Conservation (phyloP, 2,888 invertebrate genomes). For the Belgica antarctica region DNA sequence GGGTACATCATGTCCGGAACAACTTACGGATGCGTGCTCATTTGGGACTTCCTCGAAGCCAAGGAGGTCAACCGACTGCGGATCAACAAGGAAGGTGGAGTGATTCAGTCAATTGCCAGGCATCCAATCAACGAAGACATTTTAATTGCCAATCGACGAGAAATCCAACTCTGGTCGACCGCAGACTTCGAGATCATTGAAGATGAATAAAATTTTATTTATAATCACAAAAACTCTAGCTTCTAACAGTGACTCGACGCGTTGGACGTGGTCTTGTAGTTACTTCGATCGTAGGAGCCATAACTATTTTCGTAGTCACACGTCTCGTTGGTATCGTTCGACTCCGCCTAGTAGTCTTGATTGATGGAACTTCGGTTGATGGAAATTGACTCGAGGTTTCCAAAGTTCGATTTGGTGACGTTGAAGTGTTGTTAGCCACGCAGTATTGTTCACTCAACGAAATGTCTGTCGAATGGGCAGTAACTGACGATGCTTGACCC, state of each 20-base stretch:
- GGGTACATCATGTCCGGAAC: constrained; percentile 87
- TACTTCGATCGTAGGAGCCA: no score
- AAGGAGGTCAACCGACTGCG: constrained; percentile 57
- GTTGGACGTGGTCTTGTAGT: no score
- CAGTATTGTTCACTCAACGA: no score
- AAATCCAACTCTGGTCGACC: constrained; percentile 27
- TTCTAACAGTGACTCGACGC: no score
- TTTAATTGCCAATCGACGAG: neutral
- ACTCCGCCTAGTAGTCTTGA: no score
- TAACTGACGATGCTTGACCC: no score
- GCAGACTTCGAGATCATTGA: constrained; percentile 23
- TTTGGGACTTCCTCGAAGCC: constrained; percentile 84
- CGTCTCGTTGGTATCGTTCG: neutral
- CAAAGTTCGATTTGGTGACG: no score
- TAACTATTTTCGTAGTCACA: neutral
- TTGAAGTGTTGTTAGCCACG: no score
- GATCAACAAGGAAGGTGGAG: constrained; percentile 48
- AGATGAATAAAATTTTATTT: neutral
- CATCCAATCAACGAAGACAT: constrained; percentile 23
- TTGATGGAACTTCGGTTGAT: no score
- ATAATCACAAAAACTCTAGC: no score
- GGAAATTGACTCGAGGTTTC: no score
- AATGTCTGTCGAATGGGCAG: no score
- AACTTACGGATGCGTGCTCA: constrained; percentile 64
- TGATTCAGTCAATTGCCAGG: constrained; percentile 1